phyloP scores from a whole-genome alignment of 2,113 vertebrate genomes.

The Saimiri boliviensis region DNA sequence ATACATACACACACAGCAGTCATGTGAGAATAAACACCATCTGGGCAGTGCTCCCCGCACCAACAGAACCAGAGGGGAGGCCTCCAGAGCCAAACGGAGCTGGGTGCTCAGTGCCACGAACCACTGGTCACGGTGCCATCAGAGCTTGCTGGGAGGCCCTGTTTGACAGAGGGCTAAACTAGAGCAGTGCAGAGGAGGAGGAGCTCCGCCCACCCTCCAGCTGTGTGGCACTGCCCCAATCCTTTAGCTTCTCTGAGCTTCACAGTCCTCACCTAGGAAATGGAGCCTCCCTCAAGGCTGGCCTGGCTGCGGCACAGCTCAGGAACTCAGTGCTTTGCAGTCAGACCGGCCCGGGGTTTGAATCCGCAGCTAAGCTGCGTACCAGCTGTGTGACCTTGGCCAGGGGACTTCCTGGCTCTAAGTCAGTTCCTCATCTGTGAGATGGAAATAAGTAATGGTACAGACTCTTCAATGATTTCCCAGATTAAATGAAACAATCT shows the following conservation, averaged over 20 bases:
- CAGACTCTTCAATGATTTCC: background rate
- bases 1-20: constrained; percentile 71
- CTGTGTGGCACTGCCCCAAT: background rate
- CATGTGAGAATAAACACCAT: constrained; percentile 74
- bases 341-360: background rate
- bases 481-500: background rate
- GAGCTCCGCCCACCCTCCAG: background rate
- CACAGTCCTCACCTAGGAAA: background rate
- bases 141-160: background rate
- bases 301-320: background rate
- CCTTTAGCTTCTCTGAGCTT: background rate
- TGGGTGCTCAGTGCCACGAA: background rate
- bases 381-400: background rate
- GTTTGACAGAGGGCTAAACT: background rate
- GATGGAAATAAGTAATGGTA: background rate
- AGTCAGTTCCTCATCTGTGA: constrained; percentile 9
- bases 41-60: constrained; percentile 61
- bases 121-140: background rate
- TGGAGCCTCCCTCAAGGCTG: background rate
- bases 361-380: background rate
- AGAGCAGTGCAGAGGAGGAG: background rate
- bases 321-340: background rate
- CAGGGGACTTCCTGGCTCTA: background rate
- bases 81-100: background rate
- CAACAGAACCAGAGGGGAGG: constrained; percentile 57